Conservation (phyloP, 2,888 invertebrate species). For the Merodon equestris region DNA sequence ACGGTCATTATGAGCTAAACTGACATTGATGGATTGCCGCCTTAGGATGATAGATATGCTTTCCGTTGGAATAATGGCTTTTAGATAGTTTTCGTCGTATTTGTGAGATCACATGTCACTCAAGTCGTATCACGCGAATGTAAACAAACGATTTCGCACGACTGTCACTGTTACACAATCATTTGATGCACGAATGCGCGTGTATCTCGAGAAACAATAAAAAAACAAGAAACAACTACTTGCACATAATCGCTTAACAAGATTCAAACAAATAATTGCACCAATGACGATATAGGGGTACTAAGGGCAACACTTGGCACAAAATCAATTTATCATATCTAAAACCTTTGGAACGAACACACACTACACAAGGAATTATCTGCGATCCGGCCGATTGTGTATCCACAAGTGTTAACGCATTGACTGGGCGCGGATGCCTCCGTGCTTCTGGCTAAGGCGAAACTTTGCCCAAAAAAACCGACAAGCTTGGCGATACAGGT, state of each 20-base stretch:
- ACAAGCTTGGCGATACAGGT: constrained; percentile 18
- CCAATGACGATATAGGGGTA: neutral
- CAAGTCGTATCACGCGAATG: constrained; percentile 6
- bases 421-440: constrained; percentile 20
- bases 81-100: no score
- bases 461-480: constrained; percentile 33
- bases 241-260: neutral
- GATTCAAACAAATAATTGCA: constrained; percentile 40
- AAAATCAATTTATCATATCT: constrained; percentile 1
- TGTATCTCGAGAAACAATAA: neutral
- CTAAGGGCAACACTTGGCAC: no score
- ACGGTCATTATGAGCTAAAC: no score
- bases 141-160: constrained; percentile 1
- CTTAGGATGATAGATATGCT: no score
- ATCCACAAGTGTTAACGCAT: constrained; percentile 21
- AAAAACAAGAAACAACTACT: no score
- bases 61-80: no score
- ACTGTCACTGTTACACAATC: constrained; percentile 2
- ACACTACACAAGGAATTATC: constrained; percentile 2
- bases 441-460: constrained; percentile 1
- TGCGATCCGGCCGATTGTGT: constrained; percentile 7
- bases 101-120: constrained; percentile 33
- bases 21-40: no score
- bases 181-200: neutral
- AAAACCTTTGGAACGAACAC: neutral